Conservation (phyloP, 2,113 vertebrate species). For the Sarotherodon lohbergeri region DNA sequence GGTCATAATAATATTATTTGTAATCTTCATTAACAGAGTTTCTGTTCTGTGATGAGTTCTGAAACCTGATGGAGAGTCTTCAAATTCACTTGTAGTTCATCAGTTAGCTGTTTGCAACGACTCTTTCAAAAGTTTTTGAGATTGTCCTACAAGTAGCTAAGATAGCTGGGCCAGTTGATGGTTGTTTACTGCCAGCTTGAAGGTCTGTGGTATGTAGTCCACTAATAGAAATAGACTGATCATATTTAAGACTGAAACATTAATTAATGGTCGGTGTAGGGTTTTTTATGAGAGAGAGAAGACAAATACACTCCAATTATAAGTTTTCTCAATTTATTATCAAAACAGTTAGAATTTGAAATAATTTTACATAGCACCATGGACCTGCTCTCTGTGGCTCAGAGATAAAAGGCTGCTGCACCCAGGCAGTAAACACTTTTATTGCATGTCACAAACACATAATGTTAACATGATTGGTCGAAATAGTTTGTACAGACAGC, state of each 20-base stretch:
- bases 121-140: neutral
- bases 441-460: too few relatives aligned
- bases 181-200: neutral
- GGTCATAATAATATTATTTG: neutral
- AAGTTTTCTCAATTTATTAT: neutral
- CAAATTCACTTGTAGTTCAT: neutral
- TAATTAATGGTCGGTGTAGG: neutral
- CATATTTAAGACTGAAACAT: neutral
- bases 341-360: neutral
- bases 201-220: neutral
- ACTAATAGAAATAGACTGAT: neutral
- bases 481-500: too few relatives aligned
- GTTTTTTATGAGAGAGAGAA: neutral
- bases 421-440: too few relatives aligned
- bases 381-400: neutral
- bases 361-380: neutral
- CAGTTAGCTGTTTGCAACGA: neutral
- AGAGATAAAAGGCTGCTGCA: too few relatives aligned
- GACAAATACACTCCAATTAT: neutral
- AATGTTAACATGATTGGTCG: too few relatives aligned
- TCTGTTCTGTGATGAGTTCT: neutral
- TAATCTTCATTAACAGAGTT: too few relatives aligned
- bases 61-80: neutral
- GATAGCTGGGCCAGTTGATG: neutral
- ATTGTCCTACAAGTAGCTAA: neutral